These are phyloP conservation scores for Trachythela sp. DNA, from an alignment of 64 coral and sea anemone species.

Conservation along the genomic window DNA sequence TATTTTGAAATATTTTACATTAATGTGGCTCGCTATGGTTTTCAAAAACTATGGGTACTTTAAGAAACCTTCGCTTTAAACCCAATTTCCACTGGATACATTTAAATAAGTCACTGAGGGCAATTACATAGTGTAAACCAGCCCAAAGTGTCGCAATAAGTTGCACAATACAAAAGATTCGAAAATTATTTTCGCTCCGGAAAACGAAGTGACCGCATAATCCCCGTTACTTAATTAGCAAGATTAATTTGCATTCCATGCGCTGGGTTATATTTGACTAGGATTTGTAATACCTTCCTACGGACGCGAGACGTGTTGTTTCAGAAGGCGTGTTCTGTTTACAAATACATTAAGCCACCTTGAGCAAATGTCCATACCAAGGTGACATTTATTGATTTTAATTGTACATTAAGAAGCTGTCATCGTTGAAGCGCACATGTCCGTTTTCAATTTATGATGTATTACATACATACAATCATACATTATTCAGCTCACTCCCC, in stretches of 20 bases:
- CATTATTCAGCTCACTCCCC: no score
- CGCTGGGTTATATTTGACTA: background rate
- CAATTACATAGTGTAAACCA: no score
- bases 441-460: no score
- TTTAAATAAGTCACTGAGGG: no score
- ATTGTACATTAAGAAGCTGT: background rate
- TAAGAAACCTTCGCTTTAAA: no score
- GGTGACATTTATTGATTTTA: background rate
- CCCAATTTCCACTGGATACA: no score
- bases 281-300: background rate
- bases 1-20: no score
- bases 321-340: background rate
- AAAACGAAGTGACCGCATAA: background rate
- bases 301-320: background rate
- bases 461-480: no score
- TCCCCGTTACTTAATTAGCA: background rate
- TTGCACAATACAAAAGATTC: background rate
- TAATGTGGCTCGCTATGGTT: no score
- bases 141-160: no score
- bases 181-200: background rate
- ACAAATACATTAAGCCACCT: background rate
- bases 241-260: conserved; percentile 2
- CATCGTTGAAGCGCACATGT: background rate
- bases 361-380: background rate
- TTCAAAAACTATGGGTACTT: no score